Percentiles rank a stretch among this genome's conserved stretches.
phyloP scores from a whole-genome alignment of 2,888 invertebrate genomes.

The Escarpia spicata region DNA sequence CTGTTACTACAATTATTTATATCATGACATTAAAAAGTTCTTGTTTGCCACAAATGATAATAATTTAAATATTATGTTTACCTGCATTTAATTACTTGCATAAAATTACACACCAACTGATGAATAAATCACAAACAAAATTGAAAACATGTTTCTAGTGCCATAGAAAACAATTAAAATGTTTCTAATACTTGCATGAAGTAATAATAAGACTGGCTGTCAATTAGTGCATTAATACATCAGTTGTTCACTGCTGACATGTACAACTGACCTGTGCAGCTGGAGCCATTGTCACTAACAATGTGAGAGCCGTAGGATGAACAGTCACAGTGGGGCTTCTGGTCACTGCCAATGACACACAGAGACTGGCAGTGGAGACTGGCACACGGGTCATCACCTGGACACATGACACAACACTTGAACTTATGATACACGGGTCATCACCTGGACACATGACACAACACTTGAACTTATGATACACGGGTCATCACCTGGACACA shows the following conservation, averaged over 20 bases:
- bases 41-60: not conserved
- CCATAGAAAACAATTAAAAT: not conserved
- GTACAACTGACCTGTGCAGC: not conserved
- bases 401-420: not conserved
- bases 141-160: no score
- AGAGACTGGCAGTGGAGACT: not conserved
- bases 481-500: no score
- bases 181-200: not conserved
- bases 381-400: not conserved
- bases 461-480: no score
- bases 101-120: no score
- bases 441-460: no score
- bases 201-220: no score
- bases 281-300: not conserved
- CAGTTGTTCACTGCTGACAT: not conserved
- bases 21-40: not conserved
- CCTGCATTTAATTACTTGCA: not conserved
- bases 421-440: not conserved
- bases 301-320: not conserved
- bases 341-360: constrained; percentile 3
- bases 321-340: constrained; percentile 1
- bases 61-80: not conserved
- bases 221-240: not conserved
- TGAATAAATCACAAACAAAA: no score
- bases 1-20: not conserved